These are phyloP conservation scores for Xanthostigma xanthostigma DNA, from an alignment of 2,888 invertebrate genomes.

Conservation along the genomic window DNA sequence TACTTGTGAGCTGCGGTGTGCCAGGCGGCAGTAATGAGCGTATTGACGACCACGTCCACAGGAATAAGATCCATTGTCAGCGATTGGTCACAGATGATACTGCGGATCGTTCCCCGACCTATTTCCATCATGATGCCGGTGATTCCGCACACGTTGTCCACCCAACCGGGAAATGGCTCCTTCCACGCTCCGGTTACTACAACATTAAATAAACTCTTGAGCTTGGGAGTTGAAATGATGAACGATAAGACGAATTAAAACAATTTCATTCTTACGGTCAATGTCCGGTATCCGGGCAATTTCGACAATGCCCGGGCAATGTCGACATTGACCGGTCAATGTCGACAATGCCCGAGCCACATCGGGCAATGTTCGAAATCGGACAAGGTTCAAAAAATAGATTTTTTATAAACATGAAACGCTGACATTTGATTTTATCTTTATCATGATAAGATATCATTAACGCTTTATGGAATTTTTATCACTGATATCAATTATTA, in stretches of 20 bases:
- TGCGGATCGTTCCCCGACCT: slow-evolving; percentile 67
- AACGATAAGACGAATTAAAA: neutral
- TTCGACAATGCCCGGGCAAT: too few relatives aligned
- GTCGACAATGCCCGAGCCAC: too few relatives aligned
- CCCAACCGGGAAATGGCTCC: slow-evolving; percentile 82
- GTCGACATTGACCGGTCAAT: too few relatives aligned
- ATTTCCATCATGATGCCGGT: slow-evolving; percentile 71
- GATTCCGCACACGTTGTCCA: slow-evolving; percentile 80
- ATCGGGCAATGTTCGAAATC: too few relatives aligned
- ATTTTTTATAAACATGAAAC: too few relatives aligned
- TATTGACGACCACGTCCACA: slow-evolving; percentile 82
- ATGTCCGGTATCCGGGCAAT: too few relatives aligned
- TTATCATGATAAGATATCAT: too few relatives aligned
- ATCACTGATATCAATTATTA: too few relatives aligned
- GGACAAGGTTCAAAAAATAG: too few relatives aligned
- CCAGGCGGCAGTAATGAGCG: slow-evolving; percentile 76
- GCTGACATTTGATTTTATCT: too few relatives aligned
- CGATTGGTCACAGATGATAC: slow-evolving; percentile 57
- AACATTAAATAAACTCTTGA: slow-evolving; percentile 9
- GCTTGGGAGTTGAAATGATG: too few relatives aligned
- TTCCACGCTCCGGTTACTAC: slow-evolving; percentile 53
- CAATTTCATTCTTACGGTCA: neutral
- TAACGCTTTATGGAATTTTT: too few relatives aligned
- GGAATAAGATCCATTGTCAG: slow-evolving; percentile 79
- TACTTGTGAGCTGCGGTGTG: slow-evolving; percentile 30